Base-by-base conservation (phyloP, 2,113 vertebrate species). In the Nothoprocta perdicaria region DNA sequence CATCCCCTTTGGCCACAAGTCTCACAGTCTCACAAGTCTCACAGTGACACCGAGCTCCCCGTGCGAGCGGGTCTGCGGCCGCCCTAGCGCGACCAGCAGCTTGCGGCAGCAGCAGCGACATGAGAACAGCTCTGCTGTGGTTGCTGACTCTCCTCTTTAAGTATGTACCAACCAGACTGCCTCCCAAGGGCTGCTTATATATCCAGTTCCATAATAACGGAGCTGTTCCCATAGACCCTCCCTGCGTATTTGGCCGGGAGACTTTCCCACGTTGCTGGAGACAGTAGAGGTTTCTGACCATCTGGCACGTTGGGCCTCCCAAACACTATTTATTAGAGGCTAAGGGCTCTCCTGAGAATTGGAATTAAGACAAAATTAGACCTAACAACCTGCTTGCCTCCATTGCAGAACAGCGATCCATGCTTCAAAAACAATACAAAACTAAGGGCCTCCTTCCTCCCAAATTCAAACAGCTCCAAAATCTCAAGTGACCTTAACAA, bases 311-410 rank as follows among this genome's bases (percentile, higher is more conserved):
- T 78, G 57, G 74, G 62, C 24, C 67, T 86, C 86, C 86, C 83
- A 61, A 81, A 81, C 40, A 40, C n/a, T 93, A 55, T 57, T 89
- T 93, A 63, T 84, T 83, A 84, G n/a, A 55, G 88, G 12, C 27
- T 38, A 81, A 78, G 40, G 76, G 80, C 58, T 90, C 86, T 92
- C 77, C 58, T 66, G 84, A 93, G 88, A 90, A 45, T 17, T 27
- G 18, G 83, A 93, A 94, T 90, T 81, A 79, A 86, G 90, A 94
- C 50, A 93, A 91, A 94, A 93, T 94, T 93, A 90, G 74, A 88
- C 33, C 40, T 45, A 84, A 62, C 62, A 72, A 80, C 40, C 66
- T 81, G 80, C 38, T 40, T 67, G n/a, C 60, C 52, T 84, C 62
- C 77, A 81, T 55, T 86, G 88, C 45, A 55, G 92, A 89, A 90